phyloP scores from a whole-genome alignment of 2,888 invertebrate species.

The Allophyes oxyacanthae region DNA sequence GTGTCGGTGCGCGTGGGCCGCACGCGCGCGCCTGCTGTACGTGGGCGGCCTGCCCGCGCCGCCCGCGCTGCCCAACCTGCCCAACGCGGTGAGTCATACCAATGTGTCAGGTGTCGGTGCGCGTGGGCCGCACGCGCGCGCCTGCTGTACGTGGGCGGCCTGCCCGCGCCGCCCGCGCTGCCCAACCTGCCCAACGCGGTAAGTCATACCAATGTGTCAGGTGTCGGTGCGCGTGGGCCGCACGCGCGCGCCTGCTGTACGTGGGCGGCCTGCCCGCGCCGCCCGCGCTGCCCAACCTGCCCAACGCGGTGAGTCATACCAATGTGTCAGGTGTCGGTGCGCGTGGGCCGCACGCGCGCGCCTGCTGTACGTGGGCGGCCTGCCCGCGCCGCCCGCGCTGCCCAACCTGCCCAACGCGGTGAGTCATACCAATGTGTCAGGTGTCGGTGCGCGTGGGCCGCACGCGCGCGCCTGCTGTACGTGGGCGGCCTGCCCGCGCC shows the following conservation, averaged over 20 bases:
- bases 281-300: constrained; percentile 68
- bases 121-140: constrained; percentile 90
- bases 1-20: constrained; percentile 91
- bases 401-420: constrained; percentile 74
- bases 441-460: constrained; percentile 91
- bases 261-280: constrained; percentile 93
- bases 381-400: constrained; percentile 83
- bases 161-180: constrained; percentile 83
- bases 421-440: no score
- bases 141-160: constrained; percentile 94
- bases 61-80: constrained; percentile 68
- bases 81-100: constrained; percentile 73
- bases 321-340: constrained; percentile 92
- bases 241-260: constrained; percentile 91
- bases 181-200: constrained; percentile 74
- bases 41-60: constrained; percentile 93
- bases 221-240: constrained; percentile 91
- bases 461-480: constrained; percentile 91
- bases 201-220: constrained; percentile 72
- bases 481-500: constrained; percentile 93
- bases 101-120: constrained; percentile 89
- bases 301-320: constrained; percentile 75
- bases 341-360: constrained; percentile 90
- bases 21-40: constrained; percentile 91
- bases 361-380: constrained; percentile 94